Conservation (phyloP, 2,888 invertebrate genomes). For the Lysandra coridon region DNA sequence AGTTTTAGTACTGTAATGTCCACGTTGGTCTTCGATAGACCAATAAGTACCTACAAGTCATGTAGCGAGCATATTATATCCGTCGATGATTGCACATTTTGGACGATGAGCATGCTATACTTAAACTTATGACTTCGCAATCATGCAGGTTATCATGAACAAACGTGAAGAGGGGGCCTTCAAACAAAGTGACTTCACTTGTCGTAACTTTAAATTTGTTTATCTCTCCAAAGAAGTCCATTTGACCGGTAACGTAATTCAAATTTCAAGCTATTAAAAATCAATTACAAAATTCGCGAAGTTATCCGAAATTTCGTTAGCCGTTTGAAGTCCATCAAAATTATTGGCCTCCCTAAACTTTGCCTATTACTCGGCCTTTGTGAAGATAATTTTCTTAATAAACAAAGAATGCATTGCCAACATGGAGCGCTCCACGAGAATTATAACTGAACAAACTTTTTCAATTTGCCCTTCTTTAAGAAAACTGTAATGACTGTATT, state of each 20-base stretch:
- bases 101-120: too few relatives aligned
- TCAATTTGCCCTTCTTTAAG: constrained; percentile 57
- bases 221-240: not conserved
- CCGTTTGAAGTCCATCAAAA: constrained; percentile 34
- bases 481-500: constrained; percentile 52
- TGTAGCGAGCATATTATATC: too few relatives aligned
- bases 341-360: constrained; percentile 40
- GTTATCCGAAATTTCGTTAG: constrained; percentile 28
- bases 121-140: too few relatives aligned
- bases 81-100: too few relatives aligned
- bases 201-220: not conserved
- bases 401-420: constrained; percentile 40
- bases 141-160: not conserved
- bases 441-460: constrained; percentile 59
- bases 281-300: constrained; percentile 11
- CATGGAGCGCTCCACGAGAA: constrained; percentile 44
- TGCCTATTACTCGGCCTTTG: constrained; percentile 42
- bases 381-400: constrained; percentile 42
- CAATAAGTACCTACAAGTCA: too few relatives aligned
- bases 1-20: too few relatives aligned
- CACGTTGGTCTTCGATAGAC: too few relatives aligned
- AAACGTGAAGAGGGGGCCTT: not conserved
- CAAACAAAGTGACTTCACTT: not conserved
- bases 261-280: not conserved
- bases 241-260: not conserved